Evolutionary conservation across 1,140 invertebrate species (phyloP), one percentile per base, ranked within the genome.

Genomic region (Drosophila novamexicana): DNA sequence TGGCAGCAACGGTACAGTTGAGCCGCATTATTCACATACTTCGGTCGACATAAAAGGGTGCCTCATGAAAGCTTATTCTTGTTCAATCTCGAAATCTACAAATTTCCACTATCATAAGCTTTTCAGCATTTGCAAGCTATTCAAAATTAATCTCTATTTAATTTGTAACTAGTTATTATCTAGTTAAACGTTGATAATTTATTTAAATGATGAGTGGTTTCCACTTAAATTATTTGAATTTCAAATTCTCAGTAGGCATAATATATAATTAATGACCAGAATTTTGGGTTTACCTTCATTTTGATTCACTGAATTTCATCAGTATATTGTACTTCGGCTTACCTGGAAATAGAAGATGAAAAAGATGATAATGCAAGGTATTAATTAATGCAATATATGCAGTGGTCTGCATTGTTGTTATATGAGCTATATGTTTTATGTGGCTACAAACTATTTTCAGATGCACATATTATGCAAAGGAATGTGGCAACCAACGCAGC

Each of bases 381-480:
- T 79, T 74, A 80, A 74, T 80, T 72, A 54, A 81, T 29, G 56
- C 61, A 50, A 68, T 59, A 44, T 56, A 36, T 32, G n/a, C 45
- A 47, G 22, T 29, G 22, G 22, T 29, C 22, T 29, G 22, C 22
- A 29, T 29, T 29, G 22, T 29, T 29, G 3, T 29, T 5, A 4
- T 29, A 29, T 29, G 4, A 29, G 22, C 22, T 29, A 29, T 29
- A 29, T 29, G 36, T 14, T 56, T 53, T 57, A 53, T 65, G 3
- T 22, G 18, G 45, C 22, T 68, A 77, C 67, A 79, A 53, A 83
- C 79, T 69, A 47, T 73, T 40, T 42, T 47, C 50, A 7, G 18
- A 62, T 54, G 37, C 22, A 16, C 52, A 58, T 52, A 66, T 80
- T 84, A 83, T 81, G 82, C 71, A 81, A 85, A 85, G 81, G 50